phyloP scores from a whole-genome alignment of 2,888 invertebrate species.

The Erebia epiphron region DNA sequence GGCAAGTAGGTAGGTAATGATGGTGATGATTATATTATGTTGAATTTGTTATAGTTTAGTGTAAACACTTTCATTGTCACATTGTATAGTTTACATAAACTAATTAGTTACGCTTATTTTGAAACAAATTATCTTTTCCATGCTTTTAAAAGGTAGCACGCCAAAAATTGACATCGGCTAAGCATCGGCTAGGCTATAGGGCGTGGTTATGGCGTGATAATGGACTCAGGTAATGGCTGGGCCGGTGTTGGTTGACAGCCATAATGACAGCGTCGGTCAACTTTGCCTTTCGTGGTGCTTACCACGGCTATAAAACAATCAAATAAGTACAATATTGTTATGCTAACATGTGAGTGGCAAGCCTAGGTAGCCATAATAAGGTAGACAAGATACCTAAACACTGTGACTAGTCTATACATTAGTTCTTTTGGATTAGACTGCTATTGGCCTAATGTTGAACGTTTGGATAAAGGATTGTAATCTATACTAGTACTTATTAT shows the following conservation, averaged over 20 bases:
- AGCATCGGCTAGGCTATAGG: slow-evolving; percentile 13
- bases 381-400: too few relatives aligned
- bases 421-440: too few relatives aligned
- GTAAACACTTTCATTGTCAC: too few relatives aligned
- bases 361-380: background rate
- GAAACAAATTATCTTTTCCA: slow-evolving; percentile 6
- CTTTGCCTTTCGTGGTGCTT: background rate
- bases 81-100: too few relatives aligned
- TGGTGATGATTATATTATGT: too few relatives aligned
- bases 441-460: too few relatives aligned
- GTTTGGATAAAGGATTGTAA: too few relatives aligned
- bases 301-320: slow-evolving; percentile 1
- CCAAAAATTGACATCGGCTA: slow-evolving; percentile 26
- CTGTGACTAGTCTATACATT: too few relatives aligned
- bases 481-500: too few relatives aligned
- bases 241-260: slow-evolving; percentile 28
- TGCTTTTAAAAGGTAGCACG: slow-evolving; percentile 7
- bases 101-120: background rate
- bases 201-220: slow-evolving; percentile 22
- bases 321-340: background rate
- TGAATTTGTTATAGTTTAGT: too few relatives aligned
- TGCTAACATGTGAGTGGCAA: background rate
- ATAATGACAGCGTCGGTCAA: slow-evolving; percentile 5
- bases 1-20: too few relatives aligned
- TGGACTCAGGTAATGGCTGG: slow-evolving; percentile 23